Evolutionary conservation across 92 coral and sea anemone genomes (phyloP), one percentile per base, ranked within the genome.

Genomic region (Metridium senile): DNA sequence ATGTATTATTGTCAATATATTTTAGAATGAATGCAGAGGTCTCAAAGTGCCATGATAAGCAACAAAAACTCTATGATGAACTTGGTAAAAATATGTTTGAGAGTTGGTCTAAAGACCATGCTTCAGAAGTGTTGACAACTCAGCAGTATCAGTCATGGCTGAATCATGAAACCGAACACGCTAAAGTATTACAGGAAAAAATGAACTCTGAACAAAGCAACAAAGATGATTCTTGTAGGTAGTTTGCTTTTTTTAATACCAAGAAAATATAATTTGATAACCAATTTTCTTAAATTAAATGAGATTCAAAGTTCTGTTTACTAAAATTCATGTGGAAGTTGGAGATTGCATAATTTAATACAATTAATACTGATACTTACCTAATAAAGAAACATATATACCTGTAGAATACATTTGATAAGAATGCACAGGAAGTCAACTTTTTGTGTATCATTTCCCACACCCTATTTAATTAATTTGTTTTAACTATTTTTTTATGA

Each of bases 41-140:
- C 22, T 74, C 86, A 22, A 91, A 85, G 71, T 85, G 84, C 29
- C 93, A 89, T 54, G 72, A 70, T 16, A 86, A 88, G 26, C 70
- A 86, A 29, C 84, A 80, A 30, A 92, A 91, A 72, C 87, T 91
- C 52, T 92, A 91, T 49, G 72, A 89, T 27, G 97, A 91, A 64
- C 87, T 91, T 52, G 93, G 97, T 23, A 82, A 82, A 51, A 88
- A 88, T 34, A 85, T 83, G 83, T 82, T 91, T 79, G 89, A 78
- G 11, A 88, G 88, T 56, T 91, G 97, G 97, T 85, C 93, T 10
- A 84, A 81, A 57, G 97, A 91, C 72, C 97, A 91, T 80, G 97
- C 97, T 8, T 81, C 82, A 20, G 86, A 91, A 68, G 97, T 91
- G 10, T 87, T 91, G 57, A 70, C 93, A 20, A 49, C 84, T 62